Percentiles rank a stretch among this genome's conserved stretches.
Evolutionary conservation across 2,888 invertebrate genomes (phyloP).

Genomic region (Volucella bombylans): DNA sequence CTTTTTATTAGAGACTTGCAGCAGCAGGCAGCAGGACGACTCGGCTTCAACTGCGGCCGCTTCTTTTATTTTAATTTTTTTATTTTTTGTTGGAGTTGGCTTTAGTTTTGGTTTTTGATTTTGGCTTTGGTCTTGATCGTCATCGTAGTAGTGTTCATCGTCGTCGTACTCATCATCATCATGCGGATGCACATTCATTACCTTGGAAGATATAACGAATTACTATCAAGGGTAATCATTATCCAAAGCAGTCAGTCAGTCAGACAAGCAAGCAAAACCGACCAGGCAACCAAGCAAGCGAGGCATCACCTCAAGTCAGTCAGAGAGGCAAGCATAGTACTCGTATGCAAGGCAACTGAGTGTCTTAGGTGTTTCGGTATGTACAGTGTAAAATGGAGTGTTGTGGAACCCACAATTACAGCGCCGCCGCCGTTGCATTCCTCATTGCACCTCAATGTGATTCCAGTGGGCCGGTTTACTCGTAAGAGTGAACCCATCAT

Average conservation of each 20-base stretch:
- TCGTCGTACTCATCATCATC: slow-evolving; percentile 65
- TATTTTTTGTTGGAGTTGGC: slow-evolving; percentile 21
- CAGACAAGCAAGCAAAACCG: slow-evolving; percentile 61
- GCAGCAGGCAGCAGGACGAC: slow-evolving; percentile 36
- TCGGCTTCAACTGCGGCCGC: slow-evolving; percentile 14
- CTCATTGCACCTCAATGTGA: slow-evolving; percentile 70
- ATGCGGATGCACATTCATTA: slow-evolving; percentile 74
- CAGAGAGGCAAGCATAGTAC: slow-evolving; percentile 25
- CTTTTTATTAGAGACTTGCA: slow-evolving; percentile 71
- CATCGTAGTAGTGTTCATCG: slow-evolving; percentile 29
- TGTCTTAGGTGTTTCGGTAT: slow-evolving; percentile 36
- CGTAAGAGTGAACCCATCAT: slow-evolving; percentile 40
- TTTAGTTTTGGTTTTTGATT: slow-evolving; percentile 3
- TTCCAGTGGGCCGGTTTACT: slow-evolving; percentile 23
- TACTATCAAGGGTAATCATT: slow-evolving; percentile 79
- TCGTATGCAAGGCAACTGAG: slow-evolving; percentile 38
- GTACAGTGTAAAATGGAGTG: slow-evolving; percentile 73
- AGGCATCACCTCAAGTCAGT: slow-evolving; percentile 7
- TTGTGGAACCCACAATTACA: slow-evolving; percentile 74
- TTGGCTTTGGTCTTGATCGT: slow-evolving; percentile 19
- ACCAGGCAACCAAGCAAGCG: slow-evolving; percentile 34
- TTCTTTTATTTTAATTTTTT: background rate
- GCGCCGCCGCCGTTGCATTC: slow-evolving; percentile 71
- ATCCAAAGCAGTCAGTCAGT: slow-evolving; percentile 78
- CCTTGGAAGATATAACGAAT: slow-evolving; percentile 76